Evolutionary conservation across 2,113 vertebrate species (phyloP), one percentile per base, ranked within the genome.

Genomic region (Emydocephalus ijimae): DNA sequence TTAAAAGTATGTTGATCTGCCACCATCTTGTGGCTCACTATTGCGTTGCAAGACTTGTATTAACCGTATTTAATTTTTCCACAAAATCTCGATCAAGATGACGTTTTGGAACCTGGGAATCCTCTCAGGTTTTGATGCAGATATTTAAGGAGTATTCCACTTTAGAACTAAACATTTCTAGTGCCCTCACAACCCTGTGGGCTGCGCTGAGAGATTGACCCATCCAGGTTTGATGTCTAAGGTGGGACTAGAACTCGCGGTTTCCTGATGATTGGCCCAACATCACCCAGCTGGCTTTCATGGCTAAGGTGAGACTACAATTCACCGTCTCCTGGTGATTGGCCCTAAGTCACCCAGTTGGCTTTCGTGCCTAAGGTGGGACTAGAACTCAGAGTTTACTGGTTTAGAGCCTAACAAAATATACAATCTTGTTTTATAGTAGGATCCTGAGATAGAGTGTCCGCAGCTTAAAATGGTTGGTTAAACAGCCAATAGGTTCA

Each of bases 191-290:
- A n/a, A 26, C 1, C 3, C 3, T n/a, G 26, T 14, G 26, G 61
- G 61, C 4, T 64, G 10, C 10, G 11, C 23, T 61, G 59, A 64
- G 11, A 64, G 57, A 64, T 29, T n/a, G 61, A 64, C 2, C 57
- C 59, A 64, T 4, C 26, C 59, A 10, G 24, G 3, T 61, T 26
- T 26, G 3, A 29, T 29, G 59, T 4, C 59, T 64, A 64, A 64
- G 3, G 59, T 4, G 3, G 1, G 10, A 64, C 26, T 64, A 64
- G 59, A 64, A 64, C 3, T 64, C 26, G 4, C 4, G 0, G 0
- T 64, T 26, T 29, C 61, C 61, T 64, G 26, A 3, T 61, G 59
- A 61, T 29, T 29, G 59, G 59, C 11, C 3, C 4, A 0, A 64
- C 14, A 0, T 64, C 61, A 64, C 3, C 59, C 26, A 29, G 26